A percentile compares a stretch with the other conserved stretches of the same genome.
phyloP scores from a whole-genome alignment of 30 jellyfish, hydroid and myxozoan genomes.

The Phacellophora camtschatica region DNA sequence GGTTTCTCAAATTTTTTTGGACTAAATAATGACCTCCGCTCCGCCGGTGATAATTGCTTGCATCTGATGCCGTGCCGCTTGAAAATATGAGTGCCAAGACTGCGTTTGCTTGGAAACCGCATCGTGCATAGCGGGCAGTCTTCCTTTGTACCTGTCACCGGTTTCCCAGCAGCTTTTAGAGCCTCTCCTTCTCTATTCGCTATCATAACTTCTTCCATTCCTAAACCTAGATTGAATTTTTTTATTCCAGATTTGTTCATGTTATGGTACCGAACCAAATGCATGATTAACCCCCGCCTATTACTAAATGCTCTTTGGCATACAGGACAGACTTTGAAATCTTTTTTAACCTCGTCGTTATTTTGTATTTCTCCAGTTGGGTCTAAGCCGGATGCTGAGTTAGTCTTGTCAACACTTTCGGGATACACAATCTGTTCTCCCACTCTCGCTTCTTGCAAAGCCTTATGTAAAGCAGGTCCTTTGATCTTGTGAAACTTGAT shows the following conservation, averaged over 20 bases:
- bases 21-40: constrained; percentile 38
- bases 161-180: neutral
- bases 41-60: constrained; percentile 59
- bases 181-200: neutral
- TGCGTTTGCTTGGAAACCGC: constrained; percentile 59
- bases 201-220: neutral
- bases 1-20: neutral
- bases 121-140: constrained; percentile 52
- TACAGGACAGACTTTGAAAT: constrained; percentile 61
- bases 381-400: neutral
- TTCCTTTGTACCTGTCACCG: constrained; percentile 17
- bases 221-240: constrained; percentile 27
- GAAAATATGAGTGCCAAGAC: constrained; percentile 73
- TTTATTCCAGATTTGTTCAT: constrained; percentile 59
- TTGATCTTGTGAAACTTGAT: constrained; percentile 35
- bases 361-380: neutral
- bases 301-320: constrained; percentile 67
- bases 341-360: neutral
- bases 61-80: constrained; percentile 88
- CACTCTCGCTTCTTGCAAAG: neutral
- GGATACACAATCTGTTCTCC: neutral
- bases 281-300: constrained; percentile 80
- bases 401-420: neutral
- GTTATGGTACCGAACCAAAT: constrained; percentile 69
- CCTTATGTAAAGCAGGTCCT: constrained; percentile 30